Evolutionary conservation across 1,140 invertebrate species (phyloP).

Genomic region (Drosophila repleta): DNA sequence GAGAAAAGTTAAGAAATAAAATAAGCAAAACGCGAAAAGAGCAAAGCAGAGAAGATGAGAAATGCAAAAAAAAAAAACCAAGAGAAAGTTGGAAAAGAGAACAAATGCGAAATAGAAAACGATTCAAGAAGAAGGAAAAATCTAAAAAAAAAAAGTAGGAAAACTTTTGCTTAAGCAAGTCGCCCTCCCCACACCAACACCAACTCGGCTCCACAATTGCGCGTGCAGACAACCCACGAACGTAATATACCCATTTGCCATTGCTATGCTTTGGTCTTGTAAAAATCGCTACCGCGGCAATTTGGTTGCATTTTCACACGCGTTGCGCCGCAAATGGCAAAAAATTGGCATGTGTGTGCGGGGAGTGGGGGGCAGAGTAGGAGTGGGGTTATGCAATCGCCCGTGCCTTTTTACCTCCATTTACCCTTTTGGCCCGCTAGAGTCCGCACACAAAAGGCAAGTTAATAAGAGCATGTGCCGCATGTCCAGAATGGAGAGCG

Average conservation of each 20-base stretch:
- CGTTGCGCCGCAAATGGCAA: conserved; percentile 35
- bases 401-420: neutral
- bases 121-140: no score
- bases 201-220: neutral
- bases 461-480: conserved; percentile 71
- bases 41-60: no score
- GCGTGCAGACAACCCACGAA: neutral
- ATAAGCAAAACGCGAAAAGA: no score
- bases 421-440: neutral
- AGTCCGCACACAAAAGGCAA: conserved; percentile 51
- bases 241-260: conserved; percentile 15
- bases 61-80: no score
- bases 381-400: conserved; percentile 14
- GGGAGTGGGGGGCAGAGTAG: neutral
- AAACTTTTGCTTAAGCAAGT: neutral
- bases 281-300: conserved; percentile 50
- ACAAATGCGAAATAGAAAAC: no score
- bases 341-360: conserved; percentile 41
- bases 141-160: no score
- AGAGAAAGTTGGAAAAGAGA: no score
- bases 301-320: conserved; percentile 55
- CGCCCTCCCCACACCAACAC: neutral
- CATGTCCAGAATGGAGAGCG: conserved; percentile 44
- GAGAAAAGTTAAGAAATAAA: no score
- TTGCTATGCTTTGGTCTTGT: neutral